A percentile compares a stretch with the other conserved stretches of the same genome.
phyloP scores from a whole-genome alignment of 1,140 invertebrate species.

The Brachionus manjavacas region DNA sequence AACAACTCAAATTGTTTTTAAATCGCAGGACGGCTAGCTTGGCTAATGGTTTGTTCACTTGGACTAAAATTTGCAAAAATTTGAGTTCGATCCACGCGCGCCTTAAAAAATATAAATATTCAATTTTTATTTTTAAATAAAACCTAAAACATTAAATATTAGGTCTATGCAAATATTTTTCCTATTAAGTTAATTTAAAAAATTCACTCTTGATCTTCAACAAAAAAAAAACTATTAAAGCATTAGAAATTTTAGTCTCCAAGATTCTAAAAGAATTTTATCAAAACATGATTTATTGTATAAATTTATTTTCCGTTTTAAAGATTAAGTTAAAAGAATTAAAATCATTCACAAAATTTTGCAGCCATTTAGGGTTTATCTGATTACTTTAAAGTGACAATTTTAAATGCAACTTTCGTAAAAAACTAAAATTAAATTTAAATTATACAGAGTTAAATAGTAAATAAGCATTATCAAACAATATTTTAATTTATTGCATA shows the following conservation, averaged over 20 bases:
- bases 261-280: not conserved
- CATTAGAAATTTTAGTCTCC: not conserved
- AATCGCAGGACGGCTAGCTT: not conserved
- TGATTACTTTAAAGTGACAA: not conserved
- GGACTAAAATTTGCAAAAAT: constrained; percentile 23
- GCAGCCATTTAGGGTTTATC: not conserved
- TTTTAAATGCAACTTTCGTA: constrained; percentile 35
- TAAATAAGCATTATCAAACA: not conserved
- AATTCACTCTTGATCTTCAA: not conserved
- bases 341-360: not conserved
- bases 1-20: not conserved
- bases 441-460: not conserved
- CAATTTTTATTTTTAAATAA: not conserved
- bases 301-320: not conserved
- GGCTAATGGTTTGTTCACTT: not conserved
- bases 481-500: not conserved
- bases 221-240: not conserved
- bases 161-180: not conserved
- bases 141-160: not conserved
- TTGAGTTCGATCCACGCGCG: not conserved
- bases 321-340: not conserved
- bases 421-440: not conserved
- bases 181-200: not conserved
- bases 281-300: not conserved
- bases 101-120: not conserved